Evolutionary conservation across 2,888 invertebrate genomes (phyloP), one percentile per base, ranked within the genome.

Genomic region (Augiades crinisus): DNA sequence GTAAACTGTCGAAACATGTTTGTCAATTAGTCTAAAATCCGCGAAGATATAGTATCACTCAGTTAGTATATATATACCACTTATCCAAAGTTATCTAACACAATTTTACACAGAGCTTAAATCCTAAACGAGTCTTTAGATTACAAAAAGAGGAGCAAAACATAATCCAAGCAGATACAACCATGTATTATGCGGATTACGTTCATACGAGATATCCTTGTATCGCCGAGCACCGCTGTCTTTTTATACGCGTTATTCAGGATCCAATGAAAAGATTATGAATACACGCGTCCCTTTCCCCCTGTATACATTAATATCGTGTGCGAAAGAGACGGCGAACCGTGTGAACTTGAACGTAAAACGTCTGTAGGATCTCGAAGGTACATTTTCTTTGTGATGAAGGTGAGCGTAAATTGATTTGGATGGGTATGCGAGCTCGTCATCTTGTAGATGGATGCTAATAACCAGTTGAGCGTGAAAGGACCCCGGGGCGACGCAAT

Each of bases 331-430:
- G 65, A 61, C 51, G 30, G 56, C 58, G 46, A 55, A 50, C 41
- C 52, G 53, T 64, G 55, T 55, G 58, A 62, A 65, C 53, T 52
- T 52, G 54, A 60, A 61, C 38, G 54, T 66, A 65, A 63, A 63
- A 60, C 56, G 52, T 50, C 53, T 55, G 45, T 56, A 53, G 22
- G 30, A 40, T 31, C 38, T 38, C 33, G 59, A 61, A 64, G 67
- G 65, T 60, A 65, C 65, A 68, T 70, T 70, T 71, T 69, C 65
- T 68, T 70, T 66, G 62, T 64, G 60, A 66, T 60, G 62, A 62
- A 68, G 63, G 67, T 64, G 65, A 68, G 66, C 61, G 64, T 70
- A 69, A 75, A 77, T 78, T 77, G 75, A 75, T 78, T 76, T 63
- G 62, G 67, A 73, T 68, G 62, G 65, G 67, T 71, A 62, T 64